phyloP scores from a whole-genome alignment of 2,113 vertebrate genomes.

The Crotalus helleri region DNA sequence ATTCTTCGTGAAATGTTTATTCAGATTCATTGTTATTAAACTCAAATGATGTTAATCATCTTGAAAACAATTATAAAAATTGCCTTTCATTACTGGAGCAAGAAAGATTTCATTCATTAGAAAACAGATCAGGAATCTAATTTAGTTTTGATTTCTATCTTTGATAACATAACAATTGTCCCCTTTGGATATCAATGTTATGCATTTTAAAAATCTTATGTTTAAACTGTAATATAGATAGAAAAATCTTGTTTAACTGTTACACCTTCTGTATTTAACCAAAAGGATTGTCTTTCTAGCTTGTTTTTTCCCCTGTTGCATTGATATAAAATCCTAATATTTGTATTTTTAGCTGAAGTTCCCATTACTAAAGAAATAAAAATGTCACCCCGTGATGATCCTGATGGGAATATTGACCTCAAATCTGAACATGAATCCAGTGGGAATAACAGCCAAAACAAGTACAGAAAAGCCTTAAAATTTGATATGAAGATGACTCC shows the following conservation, averaged over 20 bases:
- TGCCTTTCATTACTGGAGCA: background rate
- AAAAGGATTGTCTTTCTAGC: background rate
- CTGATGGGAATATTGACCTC: conserved; percentile 33
- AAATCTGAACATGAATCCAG: conserved; percentile 24
- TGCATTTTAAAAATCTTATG: background rate
- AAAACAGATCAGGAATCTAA: background rate
- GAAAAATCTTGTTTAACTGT: background rate
- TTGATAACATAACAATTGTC: background rate
- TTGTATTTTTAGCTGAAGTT: conserved; percentile 36
- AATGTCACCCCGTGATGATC: conserved; percentile 13
- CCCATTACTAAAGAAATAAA: conserved; percentile 26
- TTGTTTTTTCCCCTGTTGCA: background rate
- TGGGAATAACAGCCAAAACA: conserved; percentile 19
- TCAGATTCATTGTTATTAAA: background rate
- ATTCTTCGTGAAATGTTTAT: background rate
- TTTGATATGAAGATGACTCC: background rate
- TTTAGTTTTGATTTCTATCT: rapidly evolving
- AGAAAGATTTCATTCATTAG: background rate
- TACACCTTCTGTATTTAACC: background rate
- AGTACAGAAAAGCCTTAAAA: background rate
- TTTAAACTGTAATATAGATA: background rate
- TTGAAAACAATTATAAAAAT: background rate
- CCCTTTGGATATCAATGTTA: background rate
- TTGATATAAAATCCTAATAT: background rate
- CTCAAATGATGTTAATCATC: background rate